These are phyloP conservation scores for Hydra vulgaris DNA, from an alignment of 30 jellyfish, hydroid and myxozoan species.

Conservation along the genomic window DNA sequence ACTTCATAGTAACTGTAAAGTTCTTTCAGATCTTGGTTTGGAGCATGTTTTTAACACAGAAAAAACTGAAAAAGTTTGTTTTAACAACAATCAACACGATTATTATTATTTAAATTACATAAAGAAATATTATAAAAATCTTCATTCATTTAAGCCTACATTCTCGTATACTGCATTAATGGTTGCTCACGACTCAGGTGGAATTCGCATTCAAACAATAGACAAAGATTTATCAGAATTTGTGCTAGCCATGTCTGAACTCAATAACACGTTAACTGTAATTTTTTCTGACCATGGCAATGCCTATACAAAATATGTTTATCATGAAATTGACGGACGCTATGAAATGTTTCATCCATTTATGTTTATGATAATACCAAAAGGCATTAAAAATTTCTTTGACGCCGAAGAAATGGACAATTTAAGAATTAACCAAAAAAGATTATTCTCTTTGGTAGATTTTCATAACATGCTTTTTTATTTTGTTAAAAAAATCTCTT, in stretches of 20 bases:
- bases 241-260: conserved; percentile 25
- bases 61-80: conserved; percentile 46
- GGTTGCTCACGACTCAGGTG: conserved; percentile 75
- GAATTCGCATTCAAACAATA: conserved; percentile 65
- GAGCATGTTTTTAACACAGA: conserved; percentile 61
- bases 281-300: conserved; percentile 91
- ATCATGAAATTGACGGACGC: conserved; percentile 65
- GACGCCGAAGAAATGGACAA: conserved; percentile 46
- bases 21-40: conserved; percentile 32
- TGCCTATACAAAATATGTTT: conserved; percentile 54
- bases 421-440: conserved; percentile 47
- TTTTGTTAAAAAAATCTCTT: conserved; percentile 9
- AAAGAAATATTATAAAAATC: conserved; percentile 11
- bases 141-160: conserved; percentile 6
- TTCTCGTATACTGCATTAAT: conserved; percentile 46
- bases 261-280: conserved; percentile 56
- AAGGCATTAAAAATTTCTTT: conserved; percentile 29
- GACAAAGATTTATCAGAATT: conserved; percentile 49
- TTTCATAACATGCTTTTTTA: conserved; percentile 36
- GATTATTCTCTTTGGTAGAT: conserved; percentile 64
- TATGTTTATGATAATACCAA: conserved; percentile 65
- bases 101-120: conserved; percentile 39
- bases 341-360: conserved; percentile 84
- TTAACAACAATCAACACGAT: conserved; percentile 68
- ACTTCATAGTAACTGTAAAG: conserved; percentile 47